Base-by-base conservation (phyloP, 2,888 invertebrate genomes). In the Strigamia transsilvanica region DNA sequence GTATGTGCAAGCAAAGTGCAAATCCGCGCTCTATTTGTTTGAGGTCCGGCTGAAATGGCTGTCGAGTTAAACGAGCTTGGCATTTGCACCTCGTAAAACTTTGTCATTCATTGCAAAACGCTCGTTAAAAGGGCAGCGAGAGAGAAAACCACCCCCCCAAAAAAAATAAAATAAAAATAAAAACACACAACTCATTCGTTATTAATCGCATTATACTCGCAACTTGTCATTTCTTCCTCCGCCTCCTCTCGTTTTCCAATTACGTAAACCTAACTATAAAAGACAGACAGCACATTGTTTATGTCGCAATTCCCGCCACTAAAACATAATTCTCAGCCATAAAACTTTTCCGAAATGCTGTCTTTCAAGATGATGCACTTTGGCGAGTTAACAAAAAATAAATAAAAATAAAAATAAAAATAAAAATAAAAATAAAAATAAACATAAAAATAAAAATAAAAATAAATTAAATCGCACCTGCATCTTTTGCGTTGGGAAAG, bases 261-360 rank as follows among this genome's bases (percentile, higher is more conserved):
- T 73, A 73, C 32, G 73, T 12, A 27, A 27, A 15, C 32, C 6
- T n/a, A 73, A 73, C 27, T 32, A 27, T 73, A 73, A 73, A 73
- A 32, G 73, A 73, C 73, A 73, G 73, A 73, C 73, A 73, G 32
- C 73, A 15, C 73, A 73, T 73, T 27, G 13, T 73, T 73, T 73
- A 73, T 73, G 13, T 73, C 12, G 3, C 23, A 10, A 32, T 56
- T 32, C 13, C 5, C 13, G 12, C 32, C 2, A 27, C 13, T 27
- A 15, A 73, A 73, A 73, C 73, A 73, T 27, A 73, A 73, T 73
- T 73, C 32, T 32, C 73, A 73, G 13, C 13, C 73, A 73, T 73
- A 73, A 73, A 73, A 73, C 73, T 73, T 73, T 32, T 32, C 73
- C 73, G 23, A 23, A 66, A 66, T 66, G 23, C 73, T 73, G 73